Evolutionary conservation across 2,113 vertebrate genomes (phyloP).

Genomic region (Pipra filicauda): DNA sequence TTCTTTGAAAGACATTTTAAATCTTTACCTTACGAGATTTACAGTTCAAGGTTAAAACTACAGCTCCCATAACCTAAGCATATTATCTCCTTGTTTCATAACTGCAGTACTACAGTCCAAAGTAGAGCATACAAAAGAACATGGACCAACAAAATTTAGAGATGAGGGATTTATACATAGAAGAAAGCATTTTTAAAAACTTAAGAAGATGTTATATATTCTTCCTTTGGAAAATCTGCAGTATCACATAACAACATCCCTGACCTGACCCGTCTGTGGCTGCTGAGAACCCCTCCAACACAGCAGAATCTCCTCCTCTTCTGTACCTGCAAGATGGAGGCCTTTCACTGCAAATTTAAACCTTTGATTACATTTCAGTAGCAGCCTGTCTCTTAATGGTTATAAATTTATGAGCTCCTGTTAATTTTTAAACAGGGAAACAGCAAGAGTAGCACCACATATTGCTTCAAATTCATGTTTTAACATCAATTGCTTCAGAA

Average conservation of each 20-base stretch:
- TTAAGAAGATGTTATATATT: neutral
- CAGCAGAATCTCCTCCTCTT: neutral
- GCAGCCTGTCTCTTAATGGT: neutral
- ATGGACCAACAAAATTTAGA: neutral
- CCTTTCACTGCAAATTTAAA: conserved; percentile 1
- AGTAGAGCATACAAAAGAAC: neutral
- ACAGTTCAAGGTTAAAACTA: neutral
- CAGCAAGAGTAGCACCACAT: neutral
- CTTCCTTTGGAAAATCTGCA: neutral
- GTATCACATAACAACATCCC: neutral
- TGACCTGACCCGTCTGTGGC: neutral
- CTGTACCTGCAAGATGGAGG: neutral
- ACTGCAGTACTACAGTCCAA: neutral
- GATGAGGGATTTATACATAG: fast-evolving
- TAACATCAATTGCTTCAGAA: conserved; percentile 2
- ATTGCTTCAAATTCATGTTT: conserved; percentile 25
- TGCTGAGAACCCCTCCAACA: neutral
- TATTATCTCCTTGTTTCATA: neutral
- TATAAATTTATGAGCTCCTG: conserved; percentile 48
- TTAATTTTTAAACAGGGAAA: conserved; percentile 62
- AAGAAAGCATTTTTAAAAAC: neutral
- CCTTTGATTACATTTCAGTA: neutral
- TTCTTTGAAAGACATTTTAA: neutral
- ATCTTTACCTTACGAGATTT: neutral
- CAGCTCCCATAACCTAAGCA: neutral